Base-by-base conservation (phyloP, 2,113 vertebrate species). In the Anoplopoma fimbria region DNA sequence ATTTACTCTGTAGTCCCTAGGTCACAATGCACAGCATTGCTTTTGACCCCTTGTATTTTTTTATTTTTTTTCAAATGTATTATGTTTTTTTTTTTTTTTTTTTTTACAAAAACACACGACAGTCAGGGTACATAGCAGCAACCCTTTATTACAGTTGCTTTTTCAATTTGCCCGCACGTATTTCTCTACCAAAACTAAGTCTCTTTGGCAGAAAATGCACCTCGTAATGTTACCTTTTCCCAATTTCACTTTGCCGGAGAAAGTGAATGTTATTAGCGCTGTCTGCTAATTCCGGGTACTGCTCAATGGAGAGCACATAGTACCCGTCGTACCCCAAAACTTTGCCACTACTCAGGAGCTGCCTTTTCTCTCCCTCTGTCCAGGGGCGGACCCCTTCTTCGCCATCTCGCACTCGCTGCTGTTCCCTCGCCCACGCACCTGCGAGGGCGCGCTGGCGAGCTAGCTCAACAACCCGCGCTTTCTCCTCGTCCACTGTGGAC, bases 281-380 rank as follows among this genome's bases (percentile, higher is more conserved):
- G 96, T 99, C 98, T 55, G 98, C 97, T 92, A 99, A 95, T 93
- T 99, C 98, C 0, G 98, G 98, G 96, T 99, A 99, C 96, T 99
- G 98, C 95, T 99, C 98, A 82, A 98, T 97, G 25, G 98, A 99
- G 89, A 99, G 97, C 95, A 99, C 97, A 86, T 99, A 99, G 96
- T 99, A 99, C 85, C 98, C 98, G 75, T 99, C 98, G 0, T 97
- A 99, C 77, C 98, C 98, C 94, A 97, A 95, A 77, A 99, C 98
- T 81, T 97, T 97, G 63, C 98, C 98, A 2, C 97, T 96, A 83
- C 97, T 99, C 79, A 99, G 95, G 76, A 99, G 95, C 95, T 99
- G 98, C 94, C 97, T 96, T 93, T 99, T 99, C 91, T 99, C 98
- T 51, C 97, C 97, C 93, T 99, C 98, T 73, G 97, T 99, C 98